Percentiles rank a stretch among this genome's conserved stretches.
Evolutionary conservation across 2,113 vertebrate genomes (phyloP).

Genomic region (Seriola quinqueradiata): DNA sequence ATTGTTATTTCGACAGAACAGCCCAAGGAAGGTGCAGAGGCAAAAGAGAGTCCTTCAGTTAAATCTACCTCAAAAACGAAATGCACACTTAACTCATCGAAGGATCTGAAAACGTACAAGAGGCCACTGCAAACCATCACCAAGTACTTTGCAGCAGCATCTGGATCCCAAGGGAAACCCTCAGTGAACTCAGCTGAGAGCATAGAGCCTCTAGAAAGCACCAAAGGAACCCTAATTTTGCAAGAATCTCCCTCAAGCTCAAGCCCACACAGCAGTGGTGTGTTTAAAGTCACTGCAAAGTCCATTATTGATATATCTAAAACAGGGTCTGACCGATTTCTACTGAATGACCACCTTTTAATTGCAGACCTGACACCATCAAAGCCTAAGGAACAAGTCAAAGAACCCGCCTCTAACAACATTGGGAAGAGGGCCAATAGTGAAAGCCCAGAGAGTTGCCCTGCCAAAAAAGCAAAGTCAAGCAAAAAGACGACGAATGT

Average conservation of each 20-base stretch:
- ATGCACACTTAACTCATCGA: slow-evolving; percentile 80
- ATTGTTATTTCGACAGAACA: slow-evolving; percentile 72
- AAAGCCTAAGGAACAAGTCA: slow-evolving; percentile 81
- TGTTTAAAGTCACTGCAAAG: slow-evolving; percentile 82
- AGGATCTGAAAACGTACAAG: slow-evolving; percentile 84
- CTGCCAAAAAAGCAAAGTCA: slow-evolving; percentile 88
- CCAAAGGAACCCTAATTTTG: slow-evolving; percentile 84
- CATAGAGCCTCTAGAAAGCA: slow-evolving; percentile 71
- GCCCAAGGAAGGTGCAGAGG: slow-evolving; percentile 77
- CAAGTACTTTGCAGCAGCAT: slow-evolving; percentile 73
- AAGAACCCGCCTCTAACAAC: slow-evolving; percentile 83
- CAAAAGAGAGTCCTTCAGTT: background rate
- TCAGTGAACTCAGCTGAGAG: slow-evolving; percentile 81
- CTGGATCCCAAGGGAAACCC: slow-evolving; percentile 82
- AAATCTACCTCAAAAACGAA: slow-evolving; percentile 79
- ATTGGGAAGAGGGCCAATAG: slow-evolving; percentile 80
- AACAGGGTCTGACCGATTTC: slow-evolving; percentile 65
- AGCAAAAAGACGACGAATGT: slow-evolving; percentile 81
- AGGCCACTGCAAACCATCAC: slow-evolving; percentile 81
- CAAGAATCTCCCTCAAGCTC: slow-evolving; percentile 84
- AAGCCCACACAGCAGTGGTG: slow-evolving; percentile 83
- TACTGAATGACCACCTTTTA: slow-evolving; percentile 40
- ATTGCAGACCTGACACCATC: slow-evolving; percentile 71
- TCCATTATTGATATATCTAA: slow-evolving; percentile 87
- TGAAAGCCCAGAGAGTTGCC: slow-evolving; percentile 79